Evolutionary conservation across 2,888 invertebrate genomes (phyloP).

Genomic region (Aethes cnicana): DNA sequence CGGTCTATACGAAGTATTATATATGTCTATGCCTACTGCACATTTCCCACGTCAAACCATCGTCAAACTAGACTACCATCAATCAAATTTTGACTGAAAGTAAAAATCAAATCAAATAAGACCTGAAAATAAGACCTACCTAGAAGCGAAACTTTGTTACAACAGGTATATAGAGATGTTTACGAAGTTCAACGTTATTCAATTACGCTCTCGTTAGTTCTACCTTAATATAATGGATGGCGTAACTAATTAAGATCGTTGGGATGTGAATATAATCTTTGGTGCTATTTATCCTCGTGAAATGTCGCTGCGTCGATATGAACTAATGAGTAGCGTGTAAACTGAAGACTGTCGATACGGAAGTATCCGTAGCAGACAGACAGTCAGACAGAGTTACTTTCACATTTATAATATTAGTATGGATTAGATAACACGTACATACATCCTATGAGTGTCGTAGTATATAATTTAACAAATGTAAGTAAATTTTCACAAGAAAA

Average conservation of each 20-base stretch:
- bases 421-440: too few species aligned
- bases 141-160: conserved; percentile 47
- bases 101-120: conserved; percentile 51
- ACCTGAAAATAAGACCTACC: too few species aligned
- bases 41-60: too few species aligned
- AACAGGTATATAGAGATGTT: conserved; percentile 49
- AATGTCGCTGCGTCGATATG: neutral
- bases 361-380: too few species aligned
- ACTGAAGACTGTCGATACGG: neutral
- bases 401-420: too few species aligned
- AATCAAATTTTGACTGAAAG: conserved; percentile 34
- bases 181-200: conserved; percentile 51
- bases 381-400: too few species aligned
- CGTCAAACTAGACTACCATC: too few species aligned
- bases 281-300: conserved; percentile 2
- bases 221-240: conserved; percentile 38
- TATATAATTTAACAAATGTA: too few species aligned
- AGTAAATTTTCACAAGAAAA: too few species aligned
- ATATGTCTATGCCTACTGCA: too few species aligned
- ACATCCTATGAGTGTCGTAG: too few species aligned
- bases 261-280: conserved; percentile 9
- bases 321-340: neutral
- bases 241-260: conserved; percentile 31
- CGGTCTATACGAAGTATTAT: too few species aligned
- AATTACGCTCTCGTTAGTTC: conserved; percentile 48